phyloP scores from a whole-genome alignment of 2,888 invertebrate species.

The Oasisia sp. region DNA sequence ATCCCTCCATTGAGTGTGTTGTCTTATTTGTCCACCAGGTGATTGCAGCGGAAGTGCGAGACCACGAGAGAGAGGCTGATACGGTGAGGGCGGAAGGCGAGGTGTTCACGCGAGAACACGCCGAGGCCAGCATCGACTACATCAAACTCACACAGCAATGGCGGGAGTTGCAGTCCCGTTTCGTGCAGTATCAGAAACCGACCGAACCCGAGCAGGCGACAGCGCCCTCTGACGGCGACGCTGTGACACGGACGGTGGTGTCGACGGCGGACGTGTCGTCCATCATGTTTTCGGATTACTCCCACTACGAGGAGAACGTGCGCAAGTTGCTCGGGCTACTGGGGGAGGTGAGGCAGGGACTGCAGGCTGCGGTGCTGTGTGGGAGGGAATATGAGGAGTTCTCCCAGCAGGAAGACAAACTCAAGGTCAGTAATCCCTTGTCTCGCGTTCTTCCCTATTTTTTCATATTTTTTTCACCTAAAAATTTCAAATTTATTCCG shows the following conservation, averaged over 20 bases:
- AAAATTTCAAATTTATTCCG: too few species aligned
- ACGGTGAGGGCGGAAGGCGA: neutral
- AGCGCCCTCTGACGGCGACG: conserved; percentile 20
- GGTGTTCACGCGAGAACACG: neutral
- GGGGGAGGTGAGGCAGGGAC: conserved; percentile 47
- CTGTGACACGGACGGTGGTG: conserved; percentile 37
- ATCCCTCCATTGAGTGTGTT: neutral
- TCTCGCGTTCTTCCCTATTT: neutral
- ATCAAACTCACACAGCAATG: neutral
- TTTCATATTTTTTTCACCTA: too few species aligned
- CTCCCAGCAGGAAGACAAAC: conserved; percentile 74
- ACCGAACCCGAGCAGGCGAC: neutral
- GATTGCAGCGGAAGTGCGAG: neutral
- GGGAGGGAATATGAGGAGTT: conserved; percentile 72
- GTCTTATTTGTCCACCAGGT: neutral
- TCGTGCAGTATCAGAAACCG: conserved; percentile 42
- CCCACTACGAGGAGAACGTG: conserved; percentile 50
- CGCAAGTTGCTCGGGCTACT: conserved; percentile 49
- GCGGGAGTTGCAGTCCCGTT: conserved; percentile 53
- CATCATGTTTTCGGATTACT: conserved; percentile 1
- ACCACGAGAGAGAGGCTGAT: neutral
- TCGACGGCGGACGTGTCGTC: conserved; percentile 45
- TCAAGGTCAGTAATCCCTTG: conserved; percentile 64
- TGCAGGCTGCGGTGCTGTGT: conserved; percentile 49
- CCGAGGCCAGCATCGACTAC: neutral